Evolutionary conservation across 2,797 vertebrate genomes (phyloP).

Genomic region (Labroides dimidiatus): DNA sequence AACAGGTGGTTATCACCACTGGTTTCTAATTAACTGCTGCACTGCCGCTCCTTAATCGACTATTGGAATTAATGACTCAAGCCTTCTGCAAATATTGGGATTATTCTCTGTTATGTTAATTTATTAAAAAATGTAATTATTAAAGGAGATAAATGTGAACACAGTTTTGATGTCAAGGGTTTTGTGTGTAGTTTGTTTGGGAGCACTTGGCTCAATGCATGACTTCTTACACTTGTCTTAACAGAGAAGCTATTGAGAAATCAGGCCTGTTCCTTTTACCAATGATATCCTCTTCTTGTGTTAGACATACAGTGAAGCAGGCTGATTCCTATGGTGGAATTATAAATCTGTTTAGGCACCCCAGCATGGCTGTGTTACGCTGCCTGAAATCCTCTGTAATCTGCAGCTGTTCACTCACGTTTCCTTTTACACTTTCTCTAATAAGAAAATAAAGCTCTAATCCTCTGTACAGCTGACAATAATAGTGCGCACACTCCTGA

Average conservation of each 20-base stretch:
- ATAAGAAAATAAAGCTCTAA: slow-evolving; percentile 40
- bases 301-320: slow-evolving; percentile 34
- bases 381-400: slow-evolving; percentile 72
- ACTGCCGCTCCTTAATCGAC: slow-evolving; percentile 63
- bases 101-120: slow-evolving; percentile 44
- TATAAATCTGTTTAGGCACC: slow-evolving; percentile 41
- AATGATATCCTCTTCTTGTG: slow-evolving; percentile 44
- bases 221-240: slow-evolving; percentile 1
- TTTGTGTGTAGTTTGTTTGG: slow-evolving; percentile 25
- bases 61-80: slow-evolving; percentile 61
- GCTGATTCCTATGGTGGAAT: slow-evolving; percentile 42
- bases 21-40: slow-evolving; percentile 78
- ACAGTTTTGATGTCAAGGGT: slow-evolving; percentile 4
- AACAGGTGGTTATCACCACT: slow-evolving; percentile 71
- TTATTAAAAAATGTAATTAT: slow-evolving; percentile 44
- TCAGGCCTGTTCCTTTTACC: slow-evolving; percentile 26
- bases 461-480: slow-evolving; percentile 35
- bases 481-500: slow-evolving; percentile 14
- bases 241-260: slow-evolving; percentile 29
- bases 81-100: slow-evolving; percentile 70
- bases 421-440: slow-evolving; percentile 47
- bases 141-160: slow-evolving; percentile 7
- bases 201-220: slow-evolving; percentile 22
- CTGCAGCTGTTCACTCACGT: slow-evolving; percentile 51
- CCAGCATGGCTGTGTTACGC: slow-evolving; percentile 45